phyloP scores from a whole-genome alignment of 2,888 invertebrate species.

The Acronicta aceris region DNA sequence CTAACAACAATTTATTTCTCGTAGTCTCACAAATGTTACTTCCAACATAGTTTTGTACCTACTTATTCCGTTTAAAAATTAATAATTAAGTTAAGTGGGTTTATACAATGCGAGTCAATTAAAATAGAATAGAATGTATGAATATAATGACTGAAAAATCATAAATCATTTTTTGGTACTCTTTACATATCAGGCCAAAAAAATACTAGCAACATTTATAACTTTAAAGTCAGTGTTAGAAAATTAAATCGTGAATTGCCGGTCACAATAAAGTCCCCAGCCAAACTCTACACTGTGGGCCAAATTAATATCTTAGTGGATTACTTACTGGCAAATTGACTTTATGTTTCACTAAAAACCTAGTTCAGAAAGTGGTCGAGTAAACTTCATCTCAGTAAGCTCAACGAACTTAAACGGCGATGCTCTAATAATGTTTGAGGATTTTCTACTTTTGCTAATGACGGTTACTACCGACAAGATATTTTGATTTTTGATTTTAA shows the following conservation, averaged over 20 bases:
- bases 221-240: too few species aligned
- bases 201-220: too few species aligned
- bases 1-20: neutral
- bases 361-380: slow-evolving; percentile 40
- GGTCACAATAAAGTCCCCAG: too few species aligned
- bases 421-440: slow-evolving; percentile 43
- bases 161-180: too few species aligned
- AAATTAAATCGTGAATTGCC: too few species aligned
- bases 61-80: too few species aligned
- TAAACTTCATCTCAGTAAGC: slow-evolving; percentile 58
- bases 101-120: too few species aligned
- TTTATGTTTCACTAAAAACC: slow-evolving; percentile 45
- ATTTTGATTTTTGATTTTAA: neutral
- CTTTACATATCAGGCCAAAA: too few species aligned
- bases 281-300: slow-evolving; percentile 1
- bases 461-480: neutral
- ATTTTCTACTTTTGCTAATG: slow-evolving; percentile 25
- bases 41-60: neutral
- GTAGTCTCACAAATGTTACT: neutral
- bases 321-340: slow-evolving; percentile 39
- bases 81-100: too few species aligned
- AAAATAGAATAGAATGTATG: too few species aligned
- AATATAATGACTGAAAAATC: too few species aligned
- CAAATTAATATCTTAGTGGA: slow-evolving; percentile 30
- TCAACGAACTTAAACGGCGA: slow-evolving; percentile 50